Evolutionary conservation across 2,888 invertebrate species (phyloP).

Genomic region (Amiota mariae): DNA sequence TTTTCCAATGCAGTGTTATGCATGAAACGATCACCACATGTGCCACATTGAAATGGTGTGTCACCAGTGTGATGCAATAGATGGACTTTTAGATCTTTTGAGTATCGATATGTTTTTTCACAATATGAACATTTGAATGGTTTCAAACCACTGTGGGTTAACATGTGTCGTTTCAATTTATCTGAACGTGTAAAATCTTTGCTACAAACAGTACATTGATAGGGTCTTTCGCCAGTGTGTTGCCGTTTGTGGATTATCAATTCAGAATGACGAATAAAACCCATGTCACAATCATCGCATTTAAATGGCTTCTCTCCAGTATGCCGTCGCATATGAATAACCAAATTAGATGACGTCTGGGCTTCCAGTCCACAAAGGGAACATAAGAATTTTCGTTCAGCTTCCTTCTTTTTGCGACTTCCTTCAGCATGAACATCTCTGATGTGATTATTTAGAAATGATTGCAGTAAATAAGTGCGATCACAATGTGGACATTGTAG

Average conservation of each 20-base stretch:
- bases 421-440: constrained; percentile 31
- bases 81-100: background rate
- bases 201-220: constrained; percentile 52
- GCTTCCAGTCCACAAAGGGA: constrained; percentile 76
- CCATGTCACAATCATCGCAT: constrained; percentile 77
- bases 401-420: constrained; percentile 62
- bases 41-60: constrained; percentile 60
- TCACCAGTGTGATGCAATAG: constrained; percentile 77
- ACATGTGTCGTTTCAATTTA: constrained; percentile 76
- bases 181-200: constrained; percentile 76
- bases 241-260: constrained; percentile 76
- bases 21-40: constrained; percentile 74
- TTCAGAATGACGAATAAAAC: constrained; percentile 76
- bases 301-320: constrained; percentile 78
- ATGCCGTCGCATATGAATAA: constrained; percentile 78
- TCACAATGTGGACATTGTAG: constrained; percentile 43
- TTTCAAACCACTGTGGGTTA: constrained; percentile 74
- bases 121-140: constrained; percentile 76
- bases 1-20: constrained; percentile 80
- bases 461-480: constrained; percentile 43
- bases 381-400: constrained; percentile 73
- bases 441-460: constrained; percentile 41
- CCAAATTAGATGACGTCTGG: constrained; percentile 76
- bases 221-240: constrained; percentile 77
- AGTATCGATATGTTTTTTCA: constrained; percentile 69